Evolutionary conservation across 2,888 invertebrate species (phyloP), one percentile per base, ranked within the genome.

Genomic region (Pollenia angustigena): DNA sequence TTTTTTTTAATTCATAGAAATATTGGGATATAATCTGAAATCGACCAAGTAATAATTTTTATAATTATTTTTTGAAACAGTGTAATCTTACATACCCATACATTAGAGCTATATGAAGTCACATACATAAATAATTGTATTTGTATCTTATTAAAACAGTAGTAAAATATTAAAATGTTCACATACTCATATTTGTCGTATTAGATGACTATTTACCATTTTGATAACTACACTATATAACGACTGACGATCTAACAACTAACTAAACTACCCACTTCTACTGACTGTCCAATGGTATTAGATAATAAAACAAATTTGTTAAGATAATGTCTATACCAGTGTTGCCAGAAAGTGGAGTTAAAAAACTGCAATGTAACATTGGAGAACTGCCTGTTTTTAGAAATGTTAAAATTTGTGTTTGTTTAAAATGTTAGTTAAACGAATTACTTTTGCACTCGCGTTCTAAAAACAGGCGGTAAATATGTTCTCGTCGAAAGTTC

Each of bases 301-400:
- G 83, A 84, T 84, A 84, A 84, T 74, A 84, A 74, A 68, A 78
- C 23, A 72, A 64, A 83, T 79, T 79, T 83, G 56, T 64, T 78
- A 56, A 83, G 78, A 83, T 84, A 74, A 68, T 74, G 32, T 68
- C 44, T 32, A 32, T 1, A 32, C 32, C 32, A 32, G 32, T 32
- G 32, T 32, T 32, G 32, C 32, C 32, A 32, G 32, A 32, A 32
- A 32, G 32, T 32, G 32, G 32, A 32, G 32, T 32, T 32, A 32
- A 32, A 32, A 32, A 32, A 32, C 3, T 1, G 2, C 3, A 32
- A 32, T 2, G 1, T 32, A n/a, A n/a, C n/a, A n/a, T n/a, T n/a
- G n/a, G n/a, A n/a, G n/a, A n/a, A n/a, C n/a, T n/a, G n/a, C n/a
- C n/a, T n/a, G n/a, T n/a, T n/a, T n/a, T n/a, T n/a, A n/a, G n/a